Evolutionary conservation across 2,797 vertebrate species (phyloP).

Genomic region (Lutjanus campechanus): DNA sequence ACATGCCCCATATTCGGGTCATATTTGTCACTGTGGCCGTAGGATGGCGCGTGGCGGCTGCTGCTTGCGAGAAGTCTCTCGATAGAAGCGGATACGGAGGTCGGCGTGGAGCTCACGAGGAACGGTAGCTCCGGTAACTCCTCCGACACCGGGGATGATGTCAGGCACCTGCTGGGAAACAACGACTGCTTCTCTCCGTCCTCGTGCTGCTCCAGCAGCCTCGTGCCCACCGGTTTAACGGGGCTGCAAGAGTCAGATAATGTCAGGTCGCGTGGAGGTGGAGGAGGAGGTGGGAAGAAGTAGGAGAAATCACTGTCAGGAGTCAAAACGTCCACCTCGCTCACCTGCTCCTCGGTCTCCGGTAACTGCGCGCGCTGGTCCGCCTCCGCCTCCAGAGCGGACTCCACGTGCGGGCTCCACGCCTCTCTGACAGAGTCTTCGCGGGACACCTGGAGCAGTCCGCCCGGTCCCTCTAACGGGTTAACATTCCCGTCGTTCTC

Average conservation of each 20-base stretch:
- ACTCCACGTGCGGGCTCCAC: constrained; percentile 77
- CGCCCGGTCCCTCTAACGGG: constrained; percentile 8
- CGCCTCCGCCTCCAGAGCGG: constrained; percentile 79
- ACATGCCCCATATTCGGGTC: constrained; percentile 64
- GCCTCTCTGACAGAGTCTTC: constrained; percentile 63
- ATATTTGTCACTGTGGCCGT: constrained; percentile 69
- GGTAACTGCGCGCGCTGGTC: constrained; percentile 76
- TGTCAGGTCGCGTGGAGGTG: constrained; percentile 58
- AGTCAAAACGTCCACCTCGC: constrained; percentile 64
- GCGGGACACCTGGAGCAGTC: constrained; percentile 49
- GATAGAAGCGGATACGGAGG: constrained; percentile 69
- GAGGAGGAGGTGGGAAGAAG: constrained; percentile 62
- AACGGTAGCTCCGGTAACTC: constrained; percentile 85
- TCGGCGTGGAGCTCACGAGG: constrained; percentile 78
- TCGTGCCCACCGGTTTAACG: constrained; percentile 82
- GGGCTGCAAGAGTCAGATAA: constrained; percentile 76
- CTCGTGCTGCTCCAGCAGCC: constrained; percentile 60
- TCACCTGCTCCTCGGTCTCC: constrained; percentile 69
- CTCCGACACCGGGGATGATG: constrained; percentile 85
- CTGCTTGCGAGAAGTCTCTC: constrained; percentile 85
- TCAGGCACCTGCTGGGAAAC: constrained; percentile 84
- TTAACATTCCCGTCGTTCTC: not conserved
- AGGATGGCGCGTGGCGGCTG: constrained; percentile 75
- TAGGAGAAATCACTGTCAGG: constrained; percentile 59
- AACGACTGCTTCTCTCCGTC: constrained; percentile 73